Evolutionary conservation across 1,140 invertebrate species (phyloP), one percentile per base, ranked within the genome.

Genomic region (Leptonema lineaticorne): DNA sequence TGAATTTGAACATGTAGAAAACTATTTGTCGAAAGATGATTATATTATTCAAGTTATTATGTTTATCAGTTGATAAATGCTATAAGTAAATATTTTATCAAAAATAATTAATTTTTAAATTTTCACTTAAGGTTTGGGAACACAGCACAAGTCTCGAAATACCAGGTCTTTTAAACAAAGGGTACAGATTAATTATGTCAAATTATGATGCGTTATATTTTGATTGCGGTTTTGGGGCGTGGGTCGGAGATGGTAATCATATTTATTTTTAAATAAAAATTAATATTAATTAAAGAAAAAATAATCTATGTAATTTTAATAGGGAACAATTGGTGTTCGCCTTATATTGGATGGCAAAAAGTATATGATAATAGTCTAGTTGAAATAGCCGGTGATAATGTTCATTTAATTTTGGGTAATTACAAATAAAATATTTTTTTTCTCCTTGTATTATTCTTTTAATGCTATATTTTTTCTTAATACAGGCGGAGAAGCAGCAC

Each of bases 311-410:
- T 16, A 58, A 58, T 33, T 22, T 22, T 62, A 59, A 84, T 80
- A 78, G 87, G 87, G 14, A 90, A 89, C 72, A 93, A 93, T 76
- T 94, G 92, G 93, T 94, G 92, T 77, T 86, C 90, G 0, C 92
- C 92, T 0, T 94, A 93, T 78, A 94, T 91, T 76, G 89, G 90
- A 2, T 95, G 93, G 93, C 92, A 95, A 78, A 89, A 88, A 72
- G 85, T 94, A 7, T 95, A 94, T 74, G 84, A 89, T 5, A 94
- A 84, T 63, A 82, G 88, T 57, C 73, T 86, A 56, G 85, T 85
- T 85, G 80, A n/a, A n/a, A n/a, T n/a, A n/a, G n/a, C n/a, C n/a
- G n/a, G n/a, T n/a, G n/a, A n/a, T n/a, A n/a, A n/a, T n/a, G n/a
- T n/a, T n/a, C n/a, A n/a, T n/a, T n/a, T n/a, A n/a, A n/a, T n/a